Base-by-base conservation (phyloP, 2,113 vertebrate genomes). In the Syngnathus floridae region DNA sequence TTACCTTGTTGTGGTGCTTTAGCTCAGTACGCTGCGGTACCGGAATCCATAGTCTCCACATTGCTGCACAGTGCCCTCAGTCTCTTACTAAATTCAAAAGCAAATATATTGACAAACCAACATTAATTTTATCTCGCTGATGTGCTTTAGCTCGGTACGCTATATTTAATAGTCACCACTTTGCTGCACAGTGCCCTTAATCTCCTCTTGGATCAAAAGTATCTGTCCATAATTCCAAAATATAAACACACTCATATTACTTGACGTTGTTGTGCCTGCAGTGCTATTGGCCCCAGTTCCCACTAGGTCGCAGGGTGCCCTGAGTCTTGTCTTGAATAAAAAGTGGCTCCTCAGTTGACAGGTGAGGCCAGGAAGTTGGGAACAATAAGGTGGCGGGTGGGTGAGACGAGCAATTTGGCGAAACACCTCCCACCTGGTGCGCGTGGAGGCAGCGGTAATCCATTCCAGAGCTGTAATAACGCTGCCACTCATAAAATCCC, bases 391-490 rank as follows among this genome's bases (percentile, higher is more conserved):
- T 12, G 21, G 51, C 11, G 51, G 22, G 21, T 5, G 11, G 21
- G 21, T 63, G 57, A 66, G 74, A 84, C 77, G 79, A 83, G 62
- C 74, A 69, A 67, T 87, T 79, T 80, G 69, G 74, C 68, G 66
- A 82, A 80, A 81, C 71, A 78, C 75, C 79, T 71, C 31, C 41
- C 45, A 66, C 65, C 69, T 72, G 43, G 43, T 46, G 43, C 57
- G 67, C 54, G 51, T 10, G 9, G 1, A 54, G 51, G 51, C 21
- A 4, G 65, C 79, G 69, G 73, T 82, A 77, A 87, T 87, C 79
- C 77, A 81, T 87, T 84, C 79, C 62, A 38, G 78, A 54, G 26
- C 70, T 80, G 70, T 78, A 79, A 85, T 83, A 84, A 83, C 65
- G 58, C 73, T 64, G 69, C 66, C 75, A 64, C 66, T 73, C 35